These are phyloP conservation scores for Pygocentrus nattereri DNA, from an alignment of 2,797 vertebrate genomes.

Conservation along the genomic window DNA sequence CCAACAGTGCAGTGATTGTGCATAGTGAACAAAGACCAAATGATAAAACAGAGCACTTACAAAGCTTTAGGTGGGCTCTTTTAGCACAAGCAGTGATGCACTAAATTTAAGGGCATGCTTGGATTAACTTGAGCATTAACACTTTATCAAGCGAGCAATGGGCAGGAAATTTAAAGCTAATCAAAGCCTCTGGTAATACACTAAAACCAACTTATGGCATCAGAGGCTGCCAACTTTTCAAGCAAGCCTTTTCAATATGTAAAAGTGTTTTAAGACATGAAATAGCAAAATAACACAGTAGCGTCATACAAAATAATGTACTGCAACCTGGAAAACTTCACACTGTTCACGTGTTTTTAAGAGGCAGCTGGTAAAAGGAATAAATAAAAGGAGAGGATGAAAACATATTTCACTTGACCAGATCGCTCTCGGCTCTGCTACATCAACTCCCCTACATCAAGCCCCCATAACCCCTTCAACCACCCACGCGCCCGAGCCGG, in stretches of 20 bases:
- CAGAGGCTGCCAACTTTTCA: background rate
- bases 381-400: slow-evolving; percentile 31
- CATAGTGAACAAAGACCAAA: background rate
- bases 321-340: slow-evolving; percentile 16
- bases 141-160: slow-evolving; percentile 27
- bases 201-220: slow-evolving; percentile 16
- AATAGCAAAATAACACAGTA: background rate
- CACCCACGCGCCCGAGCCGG: background rate
- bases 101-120: slow-evolving; percentile 36
- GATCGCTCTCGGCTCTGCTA: slow-evolving; percentile 30
- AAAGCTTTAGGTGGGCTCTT: slow-evolving; percentile 1
- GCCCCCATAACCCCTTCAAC: background rate
- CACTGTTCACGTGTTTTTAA: slow-evolving; percentile 34
- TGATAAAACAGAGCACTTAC: background rate
- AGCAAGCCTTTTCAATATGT: background rate
- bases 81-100: slow-evolving; percentile 41
- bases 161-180: slow-evolving; percentile 39
- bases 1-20: background rate
- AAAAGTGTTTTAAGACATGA: background rate
- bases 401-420: slow-evolving; percentile 44
- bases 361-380: slow-evolving; percentile 41
- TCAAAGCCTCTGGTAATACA: slow-evolving; percentile 25
- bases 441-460: slow-evolving; percentile 12
- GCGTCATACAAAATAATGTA: background rate
- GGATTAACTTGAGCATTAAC: slow-evolving; percentile 40